Conservation (phyloP, 2,797 vertebrate species). For the Chaunax sp. region DNA sequence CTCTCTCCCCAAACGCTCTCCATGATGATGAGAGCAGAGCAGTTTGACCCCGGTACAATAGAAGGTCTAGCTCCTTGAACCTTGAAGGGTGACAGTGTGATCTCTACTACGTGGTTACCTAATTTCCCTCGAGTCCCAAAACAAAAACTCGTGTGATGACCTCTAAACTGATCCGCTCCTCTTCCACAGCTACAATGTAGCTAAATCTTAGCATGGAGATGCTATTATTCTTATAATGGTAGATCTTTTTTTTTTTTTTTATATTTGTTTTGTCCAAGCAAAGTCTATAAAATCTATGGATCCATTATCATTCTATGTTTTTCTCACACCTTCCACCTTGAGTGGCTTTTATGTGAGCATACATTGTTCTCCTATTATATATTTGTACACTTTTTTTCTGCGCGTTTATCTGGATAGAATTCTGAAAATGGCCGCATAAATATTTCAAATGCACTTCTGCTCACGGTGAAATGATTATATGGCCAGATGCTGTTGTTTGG, state of each 20-base stretch:
- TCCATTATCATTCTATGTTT: not conserved
- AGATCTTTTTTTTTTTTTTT: not conserved
- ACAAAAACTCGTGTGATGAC: slow-evolving; percentile 65
- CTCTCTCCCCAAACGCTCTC: slow-evolving; percentile 26
- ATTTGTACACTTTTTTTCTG: slow-evolving; percentile 27
- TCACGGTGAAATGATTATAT: slow-evolving; percentile 52
- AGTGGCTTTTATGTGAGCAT: not conserved
- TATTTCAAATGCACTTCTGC: slow-evolving; percentile 59
- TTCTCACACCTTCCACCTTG: not conserved
- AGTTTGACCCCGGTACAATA: slow-evolving; percentile 66
- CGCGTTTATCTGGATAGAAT: slow-evolving; percentile 40
- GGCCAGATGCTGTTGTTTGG: slow-evolving; percentile 22
- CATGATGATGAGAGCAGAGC: slow-evolving; percentile 59
- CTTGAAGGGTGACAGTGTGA: slow-evolving; percentile 46
- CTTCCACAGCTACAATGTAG: slow-evolving; percentile 42
- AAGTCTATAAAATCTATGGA: not conserved
- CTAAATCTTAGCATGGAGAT: slow-evolving; percentile 2
- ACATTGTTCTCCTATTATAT: slow-evolving; percentile 1
- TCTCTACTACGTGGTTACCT: slow-evolving; percentile 51
- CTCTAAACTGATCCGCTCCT: slow-evolving; percentile 49
- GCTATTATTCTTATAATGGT: not conserved
- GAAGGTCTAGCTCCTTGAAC: slow-evolving; percentile 67
- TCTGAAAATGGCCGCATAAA: slow-evolving; percentile 52
- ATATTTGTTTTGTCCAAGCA: not conserved
- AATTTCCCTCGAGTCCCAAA: slow-evolving; percentile 79